These are phyloP conservation scores for Phalacrocorax carbo DNA, from an alignment of 2,113 vertebrate genomes.

Conservation along the genomic window DNA sequence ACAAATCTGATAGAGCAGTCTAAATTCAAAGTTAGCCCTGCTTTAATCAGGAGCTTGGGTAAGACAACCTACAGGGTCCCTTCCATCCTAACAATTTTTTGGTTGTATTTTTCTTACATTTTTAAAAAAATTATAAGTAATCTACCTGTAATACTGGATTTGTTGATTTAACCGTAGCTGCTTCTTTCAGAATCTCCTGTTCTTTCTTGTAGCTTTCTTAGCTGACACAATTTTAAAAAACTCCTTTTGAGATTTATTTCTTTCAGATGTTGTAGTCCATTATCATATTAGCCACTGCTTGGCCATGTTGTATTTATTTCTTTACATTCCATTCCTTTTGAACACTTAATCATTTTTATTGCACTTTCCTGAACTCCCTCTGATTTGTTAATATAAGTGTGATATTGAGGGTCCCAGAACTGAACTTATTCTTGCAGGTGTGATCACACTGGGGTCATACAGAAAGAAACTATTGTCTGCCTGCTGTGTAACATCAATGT, in stretches of 20 bases:
- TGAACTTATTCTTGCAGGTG: neutral
- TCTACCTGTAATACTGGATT: neutral
- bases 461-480: neutral
- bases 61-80: neutral
- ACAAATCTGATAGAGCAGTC: neutral
- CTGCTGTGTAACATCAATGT: neutral
- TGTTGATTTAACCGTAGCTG: neutral
- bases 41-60: neutral
- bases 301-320: neutral
- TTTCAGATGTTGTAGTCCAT: neutral
- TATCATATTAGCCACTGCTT: neutral
- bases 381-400: neutral
- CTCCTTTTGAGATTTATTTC: neutral
- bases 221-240: neutral
- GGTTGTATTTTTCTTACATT: rapidly evolving
- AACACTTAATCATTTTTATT: neutral
- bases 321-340: neutral
- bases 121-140: neutral
- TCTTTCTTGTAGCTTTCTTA: neutral
- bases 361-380: neutral
- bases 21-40: neutral
- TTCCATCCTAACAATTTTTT: neutral
- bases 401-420: constrained; percentile 2
- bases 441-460: neutral
- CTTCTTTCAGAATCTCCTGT: neutral